Percentiles rank a stretch among this genome's conserved stretches.
Conservation (phyloP, 1,140 invertebrate species). For the Tetranychus cinnabarinus region DNA sequence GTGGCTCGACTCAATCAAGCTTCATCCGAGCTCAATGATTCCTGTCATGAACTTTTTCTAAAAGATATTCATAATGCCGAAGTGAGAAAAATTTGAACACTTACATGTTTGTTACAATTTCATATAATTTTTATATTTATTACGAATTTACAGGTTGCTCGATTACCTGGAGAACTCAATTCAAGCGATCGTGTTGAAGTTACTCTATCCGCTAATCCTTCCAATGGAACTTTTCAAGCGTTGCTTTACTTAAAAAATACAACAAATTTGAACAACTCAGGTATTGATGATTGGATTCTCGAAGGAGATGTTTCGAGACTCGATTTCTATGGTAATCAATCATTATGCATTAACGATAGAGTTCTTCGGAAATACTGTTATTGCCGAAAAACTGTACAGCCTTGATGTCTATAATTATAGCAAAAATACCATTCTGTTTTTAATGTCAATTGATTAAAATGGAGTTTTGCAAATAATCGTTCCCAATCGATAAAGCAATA, state of each 20-base stretch:
- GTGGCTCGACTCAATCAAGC: background rate
- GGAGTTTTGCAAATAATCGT: too few relatives aligned
- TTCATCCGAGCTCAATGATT: background rate
- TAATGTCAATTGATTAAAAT: too few relatives aligned
- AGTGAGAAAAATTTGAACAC: background rate
- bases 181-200: too few relatives aligned
- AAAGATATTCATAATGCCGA: background rate
- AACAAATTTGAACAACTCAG: too few relatives aligned
- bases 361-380: background rate
- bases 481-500: too few relatives aligned
- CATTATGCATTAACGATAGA: background rate
- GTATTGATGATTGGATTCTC: background rate
- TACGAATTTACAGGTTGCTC: background rate
- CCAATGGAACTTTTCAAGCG: too few relatives aligned
- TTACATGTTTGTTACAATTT: background rate
- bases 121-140: background rate
- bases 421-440: too few relatives aligned
- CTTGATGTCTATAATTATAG: too few relatives aligned
- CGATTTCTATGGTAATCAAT: background rate
- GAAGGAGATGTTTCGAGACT: background rate
- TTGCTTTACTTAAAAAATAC: too few relatives aligned
- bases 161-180: background rate
- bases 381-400: background rate
- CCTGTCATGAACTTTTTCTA: background rate
- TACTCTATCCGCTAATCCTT: too few relatives aligned